These are phyloP conservation scores for Aphelinus certus DNA, from an alignment of 1,140 invertebrate species.

Conservation along the genomic window DNA sequence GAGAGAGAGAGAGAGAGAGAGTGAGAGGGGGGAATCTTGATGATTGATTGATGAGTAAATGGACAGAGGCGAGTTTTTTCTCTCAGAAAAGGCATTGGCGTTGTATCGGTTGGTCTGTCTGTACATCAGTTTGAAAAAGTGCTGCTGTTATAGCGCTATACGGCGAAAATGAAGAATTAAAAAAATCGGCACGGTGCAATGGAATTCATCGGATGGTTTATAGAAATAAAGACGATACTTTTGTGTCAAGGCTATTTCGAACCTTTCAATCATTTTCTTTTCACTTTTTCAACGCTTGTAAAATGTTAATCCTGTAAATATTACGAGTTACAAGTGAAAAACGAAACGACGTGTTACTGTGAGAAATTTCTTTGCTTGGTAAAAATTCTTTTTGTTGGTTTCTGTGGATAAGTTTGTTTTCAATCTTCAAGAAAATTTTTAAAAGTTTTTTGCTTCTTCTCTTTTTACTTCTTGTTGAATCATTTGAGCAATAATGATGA, in stretches of 20 bases:
- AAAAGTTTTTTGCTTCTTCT: constrained; percentile 5
- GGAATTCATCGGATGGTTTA: constrained; percentile 42
- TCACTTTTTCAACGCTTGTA: constrained; percentile 42
- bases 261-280: constrained; percentile 41
- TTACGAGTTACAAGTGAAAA: constrained; percentile 42
- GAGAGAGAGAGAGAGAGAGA: constrained; percentile 18
- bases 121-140: constrained; percentile 39
- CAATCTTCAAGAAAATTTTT: constrained; percentile 19
- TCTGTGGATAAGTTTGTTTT: constrained; percentile 36
- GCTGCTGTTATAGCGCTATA: constrained; percentile 38
- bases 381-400: constrained; percentile 30
- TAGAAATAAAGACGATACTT: constrained; percentile 43
- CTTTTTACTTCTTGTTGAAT: constrained; percentile 30
- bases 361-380: constrained; percentile 34
- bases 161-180: constrained; percentile 32
- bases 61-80: constrained; percentile 38
- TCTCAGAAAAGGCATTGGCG: constrained; percentile 38
- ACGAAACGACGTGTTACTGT: constrained; percentile 38
- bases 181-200: constrained; percentile 44
- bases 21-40: constrained; percentile 27
- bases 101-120: constrained; percentile 40
- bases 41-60: constrained; percentile 38
- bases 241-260: constrained; percentile 43
- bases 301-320: constrained; percentile 45
- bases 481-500: constrained; percentile 25